Evolutionary conservation across 2,113 vertebrate species (phyloP), one percentile per base, ranked within the genome.

Genomic region (Alligator sinensis): DNA sequence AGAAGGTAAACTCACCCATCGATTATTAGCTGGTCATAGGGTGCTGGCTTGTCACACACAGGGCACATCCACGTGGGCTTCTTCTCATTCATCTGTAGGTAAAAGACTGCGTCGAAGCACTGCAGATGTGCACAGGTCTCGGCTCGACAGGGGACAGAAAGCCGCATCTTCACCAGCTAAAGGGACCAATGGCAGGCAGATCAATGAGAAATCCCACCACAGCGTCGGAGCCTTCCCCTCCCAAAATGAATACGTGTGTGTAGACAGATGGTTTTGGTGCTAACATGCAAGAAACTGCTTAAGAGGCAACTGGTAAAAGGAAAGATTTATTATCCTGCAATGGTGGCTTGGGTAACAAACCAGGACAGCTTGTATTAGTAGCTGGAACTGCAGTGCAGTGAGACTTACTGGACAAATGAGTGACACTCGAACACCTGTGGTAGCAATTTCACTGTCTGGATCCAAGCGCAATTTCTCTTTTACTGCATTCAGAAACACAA

Each of bases 71-170:
- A 99, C 0, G 99, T 99, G 91, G 99, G 99, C 89, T 99, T 99
- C 97, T 99, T 99, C 96, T 99, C 99, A 2, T 99, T 99, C 99
- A 99, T 99, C 98, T 99, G 99, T 96, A 99, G 98, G 97, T 99
- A 99, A 98, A 99, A 99, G 93, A 99, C 99, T 0, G 99, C 99
- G 18, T 99, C 99, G 96, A 99, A 99, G 98, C 99, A 99, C 98
- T 99, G 99, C 89, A 99, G 98, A 89, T 99, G 99, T 3, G 99
- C 99, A 0, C 99, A 99, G 77, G 99, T 99, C 97, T 99, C 98
- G 0, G 99, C 99, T 62, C 99, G 98, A 97, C 99, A 99, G 0
- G 99, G 99, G 30, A 99, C 99, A 0, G 99, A 99, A 22, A 99
- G 98, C 7, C 99, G 98, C 99, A 99, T 99, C 98, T 99, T 99